phyloP scores from a whole-genome alignment of 2,888 invertebrate genomes.

The Celastrina argiolus region DNA sequence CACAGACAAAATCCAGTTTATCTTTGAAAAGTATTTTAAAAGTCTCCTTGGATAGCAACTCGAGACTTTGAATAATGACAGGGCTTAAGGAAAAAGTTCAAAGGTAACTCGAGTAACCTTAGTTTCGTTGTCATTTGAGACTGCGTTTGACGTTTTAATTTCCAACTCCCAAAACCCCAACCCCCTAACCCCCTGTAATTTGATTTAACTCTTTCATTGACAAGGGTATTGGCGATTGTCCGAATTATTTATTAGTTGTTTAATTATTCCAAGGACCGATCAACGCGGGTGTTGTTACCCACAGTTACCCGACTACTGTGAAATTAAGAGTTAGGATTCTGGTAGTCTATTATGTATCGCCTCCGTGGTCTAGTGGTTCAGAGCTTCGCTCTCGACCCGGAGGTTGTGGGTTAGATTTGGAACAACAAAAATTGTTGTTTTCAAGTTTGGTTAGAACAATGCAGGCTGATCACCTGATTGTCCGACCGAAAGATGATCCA shows the following conservation, averaged over 20 bases:
- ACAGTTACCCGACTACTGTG: too few species aligned
- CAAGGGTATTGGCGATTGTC: not conserved
- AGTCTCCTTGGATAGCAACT: not conserved
- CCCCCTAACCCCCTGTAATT: not conserved
- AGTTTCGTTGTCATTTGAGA: not conserved
- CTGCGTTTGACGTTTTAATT: constrained; percentile 12
- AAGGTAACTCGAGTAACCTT: not conserved
- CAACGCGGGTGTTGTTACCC: not conserved
- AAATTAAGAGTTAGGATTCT: too few species aligned
- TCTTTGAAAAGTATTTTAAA: not conserved
- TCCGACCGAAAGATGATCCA: too few species aligned
- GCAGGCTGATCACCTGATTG: too few species aligned
- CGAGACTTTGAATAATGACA: not conserved
- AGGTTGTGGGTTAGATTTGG: too few species aligned
- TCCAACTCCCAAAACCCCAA: too few species aligned
- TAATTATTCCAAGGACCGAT: not conserved
- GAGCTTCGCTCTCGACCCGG: too few species aligned
- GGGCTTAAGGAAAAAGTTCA: not conserved
- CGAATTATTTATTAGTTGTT: constrained; percentile 12
- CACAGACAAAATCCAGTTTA: too few species aligned
- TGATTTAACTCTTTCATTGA: constrained; percentile 8
- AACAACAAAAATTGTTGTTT: too few species aligned
- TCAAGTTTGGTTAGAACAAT: too few species aligned
- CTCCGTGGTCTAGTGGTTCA: too few species aligned
- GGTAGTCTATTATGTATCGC: too few species aligned